These are phyloP conservation scores for Zapus hudsonius DNA, from an alignment of 2,113 vertebrate genomes.

Conservation along the genomic window DNA sequence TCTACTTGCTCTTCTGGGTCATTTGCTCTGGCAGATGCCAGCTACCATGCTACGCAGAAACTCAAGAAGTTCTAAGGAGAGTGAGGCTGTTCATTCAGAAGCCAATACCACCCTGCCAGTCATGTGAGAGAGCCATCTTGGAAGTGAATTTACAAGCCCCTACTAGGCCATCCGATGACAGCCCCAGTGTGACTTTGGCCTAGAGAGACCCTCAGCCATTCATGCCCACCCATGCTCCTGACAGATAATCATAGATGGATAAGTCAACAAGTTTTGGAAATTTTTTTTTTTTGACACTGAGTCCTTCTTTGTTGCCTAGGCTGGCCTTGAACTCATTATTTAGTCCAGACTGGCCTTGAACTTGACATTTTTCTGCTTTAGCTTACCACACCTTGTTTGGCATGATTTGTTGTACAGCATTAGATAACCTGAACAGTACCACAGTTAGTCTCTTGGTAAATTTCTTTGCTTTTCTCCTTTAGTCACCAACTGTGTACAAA, in stretches of 20 bases:
- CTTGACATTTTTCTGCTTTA: neutral
- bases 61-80: neutral
- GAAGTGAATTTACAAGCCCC: neutral
- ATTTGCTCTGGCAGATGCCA: neutral
- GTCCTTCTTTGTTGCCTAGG: neutral
- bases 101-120: neutral
- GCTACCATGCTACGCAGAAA: neutral
- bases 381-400: neutral
- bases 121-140: neutral
- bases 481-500: conserved; percentile 13
- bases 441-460: conserved; percentile 11
- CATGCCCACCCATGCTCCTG: conserved; percentile 17
- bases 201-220: neutral
- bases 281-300: neutral
- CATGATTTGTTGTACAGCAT: conserved; percentile 18
- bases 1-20: neutral
- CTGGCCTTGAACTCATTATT: neutral
- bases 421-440: conserved; percentile 38
- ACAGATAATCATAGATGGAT: conserved; percentile 44
- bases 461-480: conserved; percentile 55
- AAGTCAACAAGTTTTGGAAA: neutral
- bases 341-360: neutral
- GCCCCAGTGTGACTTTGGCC: neutral
- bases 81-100: conserved; percentile 32
- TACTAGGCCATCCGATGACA: conserved; percentile 42